Base-by-base conservation (phyloP, 2,888 invertebrate genomes). In the Chymomyza procnemis region DNA sequence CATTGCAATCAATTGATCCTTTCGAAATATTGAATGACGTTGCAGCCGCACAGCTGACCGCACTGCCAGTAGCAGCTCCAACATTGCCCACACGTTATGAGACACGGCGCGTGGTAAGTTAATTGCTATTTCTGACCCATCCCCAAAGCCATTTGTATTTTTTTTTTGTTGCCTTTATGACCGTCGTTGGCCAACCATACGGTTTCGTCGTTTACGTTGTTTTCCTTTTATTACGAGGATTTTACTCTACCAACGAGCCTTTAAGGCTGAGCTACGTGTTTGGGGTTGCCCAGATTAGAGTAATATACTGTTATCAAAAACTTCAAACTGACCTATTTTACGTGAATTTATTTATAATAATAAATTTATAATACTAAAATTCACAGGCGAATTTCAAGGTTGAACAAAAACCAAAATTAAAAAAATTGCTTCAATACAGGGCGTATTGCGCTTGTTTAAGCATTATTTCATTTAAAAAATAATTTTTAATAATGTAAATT, bases 81-180 rank as follows among this genome's bases (percentile, higher is more conserved):
- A 50, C 50, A 4, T 50, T 41, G 34, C 34, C 50, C 18, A 50
- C 30, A 21, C 76, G 82, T 2, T 85, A 82, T 66, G 82, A 82
- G 75, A 82, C 82, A 60, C 86, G 82, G 65, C 81, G 81, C 71
- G 81, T 85, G 81, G 81, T 82, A 83, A 82, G 81, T 71, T 78
- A 71, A 85, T 69, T 48, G 55, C 19, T 55, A 47, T n/a, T 55
- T 18, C 8, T 18, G 16, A 50, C 16, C 50, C 50, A 41, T 41
- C 34, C 34, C 19, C 50, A 19, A 1, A 16, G 3, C 50, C 50
- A 12, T n/a, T n/a, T n/a, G n/a, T n/a, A 3, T 41, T 41, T 26
- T 26, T 34, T 34, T 5, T 41, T 41, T n/a, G n/a, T 41, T 41
- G 34, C 12, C 34, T 12, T 41, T 12, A 41, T 41, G 12, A 41